Percentiles rank a stretch among this genome's conserved stretches.
phyloP scores from a whole-genome alignment of 2,113 vertebrate species.

The Apteryx owenii region DNA sequence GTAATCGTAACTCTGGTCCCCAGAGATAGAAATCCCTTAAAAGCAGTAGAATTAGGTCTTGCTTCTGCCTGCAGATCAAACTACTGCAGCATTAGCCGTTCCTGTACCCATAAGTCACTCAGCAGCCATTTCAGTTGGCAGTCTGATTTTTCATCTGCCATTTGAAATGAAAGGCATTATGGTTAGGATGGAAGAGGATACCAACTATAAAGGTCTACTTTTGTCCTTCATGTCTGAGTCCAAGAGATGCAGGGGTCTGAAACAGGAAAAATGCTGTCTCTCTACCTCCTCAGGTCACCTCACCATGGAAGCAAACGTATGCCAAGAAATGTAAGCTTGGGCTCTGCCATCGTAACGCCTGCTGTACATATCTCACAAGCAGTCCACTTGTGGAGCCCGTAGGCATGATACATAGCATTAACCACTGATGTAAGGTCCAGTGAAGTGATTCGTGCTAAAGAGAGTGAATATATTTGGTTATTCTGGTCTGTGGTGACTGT shows the following conservation, averaged over 20 bases:
- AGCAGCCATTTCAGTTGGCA: neutral
- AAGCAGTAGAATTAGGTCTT: slow-evolving; percentile 19
- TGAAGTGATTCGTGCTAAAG: neutral
- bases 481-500: neutral
- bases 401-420: neutral
- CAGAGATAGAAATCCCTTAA: slow-evolving; percentile 2
- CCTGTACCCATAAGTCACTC: neutral
- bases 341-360: neutral
- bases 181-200: neutral
- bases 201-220: neutral
- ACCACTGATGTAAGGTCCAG: neutral
- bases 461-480: neutral
- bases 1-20: neutral
- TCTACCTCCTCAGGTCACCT: no score
- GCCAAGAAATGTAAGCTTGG: neutral
- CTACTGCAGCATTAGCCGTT: slow-evolving; percentile 22
- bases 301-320: neutral
- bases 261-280: neutral
- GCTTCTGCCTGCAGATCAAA: slow-evolving; percentile 3
- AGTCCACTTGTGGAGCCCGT: neutral
- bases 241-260: neutral
- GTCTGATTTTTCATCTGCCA: neutral
- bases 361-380: neutral
- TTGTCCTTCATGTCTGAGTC: neutral
- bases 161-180: no score